phyloP scores from a whole-genome alignment of 2,113 vertebrate genomes.

The Panthera leo region DNA sequence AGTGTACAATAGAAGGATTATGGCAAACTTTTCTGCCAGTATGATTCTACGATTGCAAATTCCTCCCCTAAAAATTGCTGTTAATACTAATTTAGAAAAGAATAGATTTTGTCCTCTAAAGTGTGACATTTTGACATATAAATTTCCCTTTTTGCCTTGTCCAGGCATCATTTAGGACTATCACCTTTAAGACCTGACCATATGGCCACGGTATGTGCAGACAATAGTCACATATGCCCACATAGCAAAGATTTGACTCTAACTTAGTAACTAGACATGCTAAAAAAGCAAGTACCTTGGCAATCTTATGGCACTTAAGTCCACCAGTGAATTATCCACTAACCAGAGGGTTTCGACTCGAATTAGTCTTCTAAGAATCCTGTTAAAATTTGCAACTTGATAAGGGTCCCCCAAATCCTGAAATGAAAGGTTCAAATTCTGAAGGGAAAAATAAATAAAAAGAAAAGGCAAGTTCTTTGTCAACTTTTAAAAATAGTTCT shows the following conservation, averaged over 20 bases:
- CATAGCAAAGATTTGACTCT: neutral
- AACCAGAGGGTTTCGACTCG: constrained; percentile 94
- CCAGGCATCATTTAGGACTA: neutral
- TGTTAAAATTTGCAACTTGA: constrained; percentile 92
- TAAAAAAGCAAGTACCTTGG: constrained; percentile 88
- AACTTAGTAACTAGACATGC: neutral
- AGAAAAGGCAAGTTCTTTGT: constrained; percentile 12
- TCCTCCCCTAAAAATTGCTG: neutral
- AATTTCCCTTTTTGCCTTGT: neutral
- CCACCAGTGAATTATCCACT: constrained; percentile 92
- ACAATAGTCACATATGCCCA: neutral
- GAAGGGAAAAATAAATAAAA: constrained; percentile 54
- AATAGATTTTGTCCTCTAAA: neutral
- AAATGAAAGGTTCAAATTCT: constrained; percentile 96
- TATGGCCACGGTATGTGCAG: neutral
- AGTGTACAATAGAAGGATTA: neutral
- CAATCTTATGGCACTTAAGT: constrained; percentile 93
- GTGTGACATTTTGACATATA: neutral
- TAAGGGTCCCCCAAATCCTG: constrained; percentile 94
- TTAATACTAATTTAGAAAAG: neutral
- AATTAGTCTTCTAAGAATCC: constrained; percentile 93
- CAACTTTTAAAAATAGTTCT: neutral
- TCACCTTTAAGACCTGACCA: neutral
- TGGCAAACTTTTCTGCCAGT: neutral
- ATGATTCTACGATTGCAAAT: neutral